Conservation (phyloP, 2,888 invertebrate species). For the Rotaria socialis region DNA sequence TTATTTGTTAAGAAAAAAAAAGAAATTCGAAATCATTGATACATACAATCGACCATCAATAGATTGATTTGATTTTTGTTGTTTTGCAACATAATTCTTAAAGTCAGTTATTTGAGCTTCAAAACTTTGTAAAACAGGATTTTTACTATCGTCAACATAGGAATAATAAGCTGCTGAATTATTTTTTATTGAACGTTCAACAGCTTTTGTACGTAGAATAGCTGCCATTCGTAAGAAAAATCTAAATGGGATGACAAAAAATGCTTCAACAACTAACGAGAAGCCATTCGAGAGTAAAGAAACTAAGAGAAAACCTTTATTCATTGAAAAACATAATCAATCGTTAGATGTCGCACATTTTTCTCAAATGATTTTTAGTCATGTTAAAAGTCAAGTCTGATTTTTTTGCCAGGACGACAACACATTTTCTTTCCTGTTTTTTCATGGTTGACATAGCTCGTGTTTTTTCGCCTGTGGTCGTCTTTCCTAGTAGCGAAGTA, state of each 20-base stretch:
- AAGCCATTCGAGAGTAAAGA: neutral
- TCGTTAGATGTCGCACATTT: slow-evolving; percentile 5
- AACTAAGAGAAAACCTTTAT: neutral
- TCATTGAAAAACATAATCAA: neutral
- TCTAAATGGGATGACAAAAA: too few relatives aligned
- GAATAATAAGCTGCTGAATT: slow-evolving; percentile 46
- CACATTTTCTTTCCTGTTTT: neutral
- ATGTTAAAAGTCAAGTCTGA: neutral
- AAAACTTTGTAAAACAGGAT: slow-evolving; percentile 45
- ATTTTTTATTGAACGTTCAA: slow-evolving; percentile 41
- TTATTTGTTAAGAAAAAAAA: slow-evolving; percentile 37
- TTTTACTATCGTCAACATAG: slow-evolving; percentile 43
- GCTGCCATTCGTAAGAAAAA: slow-evolving; percentile 33
- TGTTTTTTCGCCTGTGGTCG: slow-evolving; percentile 1
- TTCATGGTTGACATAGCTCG: slow-evolving; percentile 9
- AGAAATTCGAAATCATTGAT: slow-evolving; percentile 27
- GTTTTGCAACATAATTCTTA: slow-evolving; percentile 39
- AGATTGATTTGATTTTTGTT: neutral
- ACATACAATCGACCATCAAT: slow-evolving; percentile 39
- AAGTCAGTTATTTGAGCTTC: slow-evolving; percentile 44
- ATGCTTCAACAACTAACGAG: neutral
- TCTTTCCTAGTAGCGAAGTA: neutral
- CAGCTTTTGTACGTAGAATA: slow-evolving; percentile 42
- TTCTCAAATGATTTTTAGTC: neutral
- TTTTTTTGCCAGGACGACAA: neutral